Conservation (phyloP, 2,113 vertebrate genomes). For the Phylloscopus trochilus region DNA sequence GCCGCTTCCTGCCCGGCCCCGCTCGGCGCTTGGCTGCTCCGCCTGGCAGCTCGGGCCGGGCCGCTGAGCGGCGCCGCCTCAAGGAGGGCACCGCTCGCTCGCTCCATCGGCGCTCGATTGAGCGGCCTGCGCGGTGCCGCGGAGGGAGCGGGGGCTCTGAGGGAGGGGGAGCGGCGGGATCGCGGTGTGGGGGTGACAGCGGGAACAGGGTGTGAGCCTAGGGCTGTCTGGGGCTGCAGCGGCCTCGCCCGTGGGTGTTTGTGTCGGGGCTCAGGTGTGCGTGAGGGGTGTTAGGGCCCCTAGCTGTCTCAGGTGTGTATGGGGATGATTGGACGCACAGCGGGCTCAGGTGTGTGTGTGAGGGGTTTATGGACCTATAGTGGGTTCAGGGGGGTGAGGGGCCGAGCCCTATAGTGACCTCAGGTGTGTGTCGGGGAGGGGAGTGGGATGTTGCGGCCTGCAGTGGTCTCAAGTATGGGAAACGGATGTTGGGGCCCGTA, state of each 20-base stretch:
- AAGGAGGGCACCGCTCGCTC: neutral
- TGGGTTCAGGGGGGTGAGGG: neutral
- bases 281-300: too few relatives aligned
- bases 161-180: neutral
- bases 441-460: accelerated
- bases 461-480: neutral
- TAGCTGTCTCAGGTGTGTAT: neutral
- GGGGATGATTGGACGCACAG: neutral
- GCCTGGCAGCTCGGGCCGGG: neutral
- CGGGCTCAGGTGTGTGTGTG: neutral
- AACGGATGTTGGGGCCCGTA: neutral
- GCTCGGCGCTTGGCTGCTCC: neutral
- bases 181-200: accelerated
- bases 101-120: neutral
- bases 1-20: slow-evolving; percentile 23
- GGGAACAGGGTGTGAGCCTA: accelerated
- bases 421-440: neutral
- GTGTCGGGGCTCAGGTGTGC: neutral
- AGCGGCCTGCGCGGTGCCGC: neutral
- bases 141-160: neutral
- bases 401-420: accelerated
- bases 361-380: accelerated
- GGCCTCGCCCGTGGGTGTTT: neutral
- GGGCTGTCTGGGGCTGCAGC: accelerated
- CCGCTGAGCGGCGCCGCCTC: neutral